Conservation (phyloP, 1,140 invertebrate species). For the Diplogasteroides magnus region DNA sequence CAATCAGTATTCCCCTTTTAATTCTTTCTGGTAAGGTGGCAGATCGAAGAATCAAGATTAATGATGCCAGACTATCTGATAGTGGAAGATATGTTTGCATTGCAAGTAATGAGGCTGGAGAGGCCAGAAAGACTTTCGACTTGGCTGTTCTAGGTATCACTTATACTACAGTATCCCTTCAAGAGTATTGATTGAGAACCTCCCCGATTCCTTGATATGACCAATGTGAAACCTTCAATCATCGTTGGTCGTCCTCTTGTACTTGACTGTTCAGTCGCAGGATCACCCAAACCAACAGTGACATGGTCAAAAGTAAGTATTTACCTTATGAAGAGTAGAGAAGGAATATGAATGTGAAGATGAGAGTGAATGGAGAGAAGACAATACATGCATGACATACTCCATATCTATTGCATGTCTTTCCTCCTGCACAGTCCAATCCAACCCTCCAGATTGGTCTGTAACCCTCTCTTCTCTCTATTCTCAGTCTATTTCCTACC, state of each 20-base stretch:
- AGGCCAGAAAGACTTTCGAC: conserved; percentile 47
- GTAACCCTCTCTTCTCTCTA: conserved; percentile 13
- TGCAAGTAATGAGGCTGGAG: conserved; percentile 55
- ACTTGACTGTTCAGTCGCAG: conserved; percentile 58
- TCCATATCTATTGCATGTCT: conserved; percentile 51
- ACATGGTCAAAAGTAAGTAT: conserved; percentile 58
- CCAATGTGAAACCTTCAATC: conserved; percentile 53
- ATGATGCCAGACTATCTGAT: conserved; percentile 38
- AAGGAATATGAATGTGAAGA: conserved; percentile 11
- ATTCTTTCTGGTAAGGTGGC: conserved; percentile 10
- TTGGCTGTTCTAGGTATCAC: conserved; percentile 57
- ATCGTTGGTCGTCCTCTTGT: conserved; percentile 56
- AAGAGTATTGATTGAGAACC: conserved; percentile 28
- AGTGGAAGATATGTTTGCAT: conserved; percentile 54
- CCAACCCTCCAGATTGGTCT: conserved; percentile 54
- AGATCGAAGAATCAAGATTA: conserved; percentile 32
- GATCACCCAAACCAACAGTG: conserved; percentile 59
- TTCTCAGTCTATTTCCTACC: conserved; percentile 3
- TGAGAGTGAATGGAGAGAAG: conserved; percentile 10
- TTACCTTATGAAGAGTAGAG: too few relatives aligned
- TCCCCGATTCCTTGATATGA: conserved; percentile 44
- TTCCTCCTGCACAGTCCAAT: conserved; percentile 54
- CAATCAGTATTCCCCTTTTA: not conserved
- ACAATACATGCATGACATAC: conserved; percentile 40
- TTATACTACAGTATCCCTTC: conserved; percentile 14